Base-by-base conservation (phyloP, 2,888 invertebrate species). In the Allacma fusca region DNA sequence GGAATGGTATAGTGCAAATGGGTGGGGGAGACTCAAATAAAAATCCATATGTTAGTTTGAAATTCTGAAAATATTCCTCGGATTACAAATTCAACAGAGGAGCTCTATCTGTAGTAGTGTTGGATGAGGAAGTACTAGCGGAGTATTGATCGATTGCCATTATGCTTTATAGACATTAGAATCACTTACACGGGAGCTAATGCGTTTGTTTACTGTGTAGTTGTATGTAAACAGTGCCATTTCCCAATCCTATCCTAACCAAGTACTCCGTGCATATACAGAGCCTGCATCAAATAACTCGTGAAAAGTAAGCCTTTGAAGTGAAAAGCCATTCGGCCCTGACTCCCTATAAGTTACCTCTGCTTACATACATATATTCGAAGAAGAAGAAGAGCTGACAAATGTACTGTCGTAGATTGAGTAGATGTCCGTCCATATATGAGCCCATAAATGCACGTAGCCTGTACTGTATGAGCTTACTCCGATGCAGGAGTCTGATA, bases 81-180 rank as follows among this genome's bases (percentile, higher is more conserved):
- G 65, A 64, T 75, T 78, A 74, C 78, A 78, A 74, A 73, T 78
- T 74, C 62, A 78, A 78, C 74, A 24, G 65, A 28, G 26, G 44
- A 40, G 1, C 0, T 9, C 67, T 50, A 50, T 12, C 1, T 5
- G 50, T 2, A 29, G 21, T 1, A 34, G 12, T 1, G 29, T 29
- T 19, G 16, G 67, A 67, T 29, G 29, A 29, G 21, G 64, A 64
- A 26, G 28, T 50, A n/a, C 19, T 26, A 21, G n/a, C n/a, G 34
- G 28, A 65, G 28, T 65, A 65, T 65, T 65, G 65, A 65, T 65
- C 65, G 65, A 65, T 65, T 65, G 29, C 29, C 29, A n/a, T 65
- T 19, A 65, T 65, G 65, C 65, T 65, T 65, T 28, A 65, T n/a
- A 65, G 26, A 26, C n/a, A 65, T 26, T 26, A 65, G 65, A 26